Evolutionary conservation across 2,113 vertebrate species (phyloP).

Genomic region (Tachycineta bicolor): DNA sequence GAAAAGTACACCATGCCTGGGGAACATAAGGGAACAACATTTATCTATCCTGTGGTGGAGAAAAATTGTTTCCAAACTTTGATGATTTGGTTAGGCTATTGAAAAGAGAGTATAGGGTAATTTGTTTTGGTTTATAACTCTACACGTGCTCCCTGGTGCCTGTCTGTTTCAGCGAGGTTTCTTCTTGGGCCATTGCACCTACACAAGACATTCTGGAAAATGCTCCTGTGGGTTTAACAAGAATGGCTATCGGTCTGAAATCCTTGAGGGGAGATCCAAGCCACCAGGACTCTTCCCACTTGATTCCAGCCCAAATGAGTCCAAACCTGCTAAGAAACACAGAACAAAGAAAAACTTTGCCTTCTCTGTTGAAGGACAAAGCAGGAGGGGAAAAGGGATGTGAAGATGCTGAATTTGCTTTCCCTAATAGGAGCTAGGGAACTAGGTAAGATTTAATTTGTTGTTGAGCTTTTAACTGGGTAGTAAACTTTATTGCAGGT

Average conservation of each 20-base stretch:
- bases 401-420: neutral
- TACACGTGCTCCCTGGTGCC: neutral
- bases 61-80: neutral
- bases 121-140: neutral
- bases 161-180: neutral
- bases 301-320: neutral
- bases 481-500: neutral
- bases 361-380: neutral
- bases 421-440: neutral
- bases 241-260: neutral
- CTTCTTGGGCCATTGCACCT: neutral
- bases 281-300: neutral
- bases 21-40: neutral
- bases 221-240: neutral
- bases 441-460: neutral
- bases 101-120: neutral
- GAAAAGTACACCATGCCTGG: neutral
- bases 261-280: neutral
- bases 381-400: fast-evolving
- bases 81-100: neutral
- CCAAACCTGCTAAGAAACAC: neutral
- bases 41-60: neutral
- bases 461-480: neutral
- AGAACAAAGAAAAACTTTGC: neutral
- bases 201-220: neutral